Evolutionary conservation across 2,888 invertebrate genomes (phyloP), one percentile per base, ranked within the genome.

Genomic region (Digitonthophagus gazella): DNA sequence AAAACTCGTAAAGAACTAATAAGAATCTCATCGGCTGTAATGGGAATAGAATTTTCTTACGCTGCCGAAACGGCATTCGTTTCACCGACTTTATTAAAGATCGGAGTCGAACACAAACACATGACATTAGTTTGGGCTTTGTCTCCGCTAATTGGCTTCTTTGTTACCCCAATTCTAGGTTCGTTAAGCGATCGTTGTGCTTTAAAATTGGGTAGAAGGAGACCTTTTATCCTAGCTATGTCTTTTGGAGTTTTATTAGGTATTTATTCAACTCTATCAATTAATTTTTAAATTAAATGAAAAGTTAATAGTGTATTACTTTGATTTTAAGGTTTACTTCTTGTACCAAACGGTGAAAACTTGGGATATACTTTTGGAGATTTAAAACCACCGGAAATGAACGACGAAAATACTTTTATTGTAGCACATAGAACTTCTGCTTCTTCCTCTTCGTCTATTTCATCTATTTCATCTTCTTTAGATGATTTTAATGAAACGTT

Each of bases 11-110:
- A 86, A 65, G 96, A 97, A 81, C 83, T 97, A 74, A 89, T 96
- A 74, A 87, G 95, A 6, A 90, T 97, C 73, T 97, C 96, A 15
- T 93, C 96, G 0, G 96, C 96, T 0, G 97, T 98, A 0, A 97
- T 96, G 93, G 97, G 98, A 1, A 97, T 98, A 69, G 97, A 98
- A 81, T 96, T 98, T 83, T 96, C 97, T 0, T 98, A 98, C 80
- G 96, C 98, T 0, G 97, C 97, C 0, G 97, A 98, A 84, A 98
- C 97, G 0, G 97, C 97, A 0, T 97, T 97, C 83, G 97, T 97
- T 0, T 97, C 96, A 0, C 97, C 98, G 1, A 96, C 96, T 0
- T 85, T 98, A 11, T 87, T 97, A 2, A 94, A 96, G 84, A 94
- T 97, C 73, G 95, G 97, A 3, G 93, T 97, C 0, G 91, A 93